Base-by-base conservation (phyloP, 2,797 vertebrate genomes). In the Melanotaenia boesemani region DNA sequence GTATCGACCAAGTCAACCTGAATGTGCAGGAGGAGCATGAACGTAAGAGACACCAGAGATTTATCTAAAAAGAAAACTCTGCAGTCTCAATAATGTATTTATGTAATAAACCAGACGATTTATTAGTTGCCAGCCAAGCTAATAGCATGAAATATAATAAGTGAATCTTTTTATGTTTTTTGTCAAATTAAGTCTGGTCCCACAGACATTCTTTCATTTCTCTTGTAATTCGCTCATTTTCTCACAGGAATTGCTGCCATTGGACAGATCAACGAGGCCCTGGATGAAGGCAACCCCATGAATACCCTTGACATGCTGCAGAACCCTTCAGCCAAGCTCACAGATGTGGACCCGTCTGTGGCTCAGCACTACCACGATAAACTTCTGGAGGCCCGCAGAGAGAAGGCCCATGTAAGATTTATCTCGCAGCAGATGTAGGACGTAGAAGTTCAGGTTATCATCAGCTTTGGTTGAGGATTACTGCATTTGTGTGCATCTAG, bases 291-390 rank as follows among this genome's bases (percentile, higher is more conserved):
- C 0, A 96, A 98, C 12, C 77, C 95, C 10, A 86, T 70, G 60
- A 98, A 95, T 91, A 99, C 97, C 0, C 89, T 99, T 90, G 93
- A 93, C 39, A 95, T 95, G 28, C 89, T 99, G 68, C 97, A 97
- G 90, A 95, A 95, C 74, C 94, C 96, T 0, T 95, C 98, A 0
- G 98, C 97, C 70, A 99, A 99, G 85, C 91, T 99, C 3, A 96
- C 95, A 0, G 97, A 95, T 0, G 97, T 99, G 61, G 93, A 92
- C 4, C 92, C 95, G 0, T 88, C 92, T 0, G 93, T 99, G 63
- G 97, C 97, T n/a, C 96, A 97, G 86, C 98, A 99, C 90, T 99
- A 99, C 88, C 98, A 97, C 10, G 96, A 99, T 70, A 97, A 95
- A 0, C 94, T 99, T 34, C 94, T 99, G 83, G 94, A 97, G 83